Conservation (phyloP, 2,113 vertebrate species). For the Natator depressus region DNA sequence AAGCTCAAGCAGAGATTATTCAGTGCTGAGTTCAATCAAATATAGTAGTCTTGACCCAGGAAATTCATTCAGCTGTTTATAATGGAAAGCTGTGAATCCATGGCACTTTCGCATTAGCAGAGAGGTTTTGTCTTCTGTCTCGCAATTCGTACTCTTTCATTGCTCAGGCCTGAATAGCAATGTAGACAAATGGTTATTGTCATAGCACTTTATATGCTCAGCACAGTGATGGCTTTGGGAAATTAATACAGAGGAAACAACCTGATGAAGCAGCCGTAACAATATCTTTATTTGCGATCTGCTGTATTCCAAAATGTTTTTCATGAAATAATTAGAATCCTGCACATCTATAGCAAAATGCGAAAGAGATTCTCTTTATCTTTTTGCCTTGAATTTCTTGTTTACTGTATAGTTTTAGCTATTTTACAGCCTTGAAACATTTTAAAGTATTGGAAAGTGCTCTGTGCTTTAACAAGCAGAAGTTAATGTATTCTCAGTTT, state of each 20-base stretch:
- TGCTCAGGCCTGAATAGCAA: conserved; percentile 8
- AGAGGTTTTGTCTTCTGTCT: background rate
- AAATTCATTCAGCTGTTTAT: background rate
- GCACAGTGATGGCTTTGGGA: conserved; percentile 23
- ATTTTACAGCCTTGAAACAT: conserved; percentile 7
- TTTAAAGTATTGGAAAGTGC: background rate
- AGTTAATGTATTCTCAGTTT: background rate
- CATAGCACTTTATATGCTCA: background rate
- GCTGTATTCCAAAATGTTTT: background rate
- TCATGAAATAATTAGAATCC: background rate
- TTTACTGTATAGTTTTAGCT: background rate
- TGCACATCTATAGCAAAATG: background rate
- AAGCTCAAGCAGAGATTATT: background rate
- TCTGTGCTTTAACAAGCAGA: background rate
- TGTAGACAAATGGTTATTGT: conserved; percentile 16
- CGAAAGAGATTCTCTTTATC: background rate
- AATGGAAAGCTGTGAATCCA: background rate
- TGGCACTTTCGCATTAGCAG: background rate
- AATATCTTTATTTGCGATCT: background rate
- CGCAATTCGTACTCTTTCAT: background rate
- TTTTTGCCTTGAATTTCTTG: background rate
- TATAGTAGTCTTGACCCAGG: background rate
- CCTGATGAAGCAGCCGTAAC: conserved; percentile 20
- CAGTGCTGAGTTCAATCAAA: background rate
- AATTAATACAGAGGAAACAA: conserved; percentile 38